Evolutionary conservation across 1,140 invertebrate species (phyloP).

Genomic region (Akabosia matsudoensis): DNA sequence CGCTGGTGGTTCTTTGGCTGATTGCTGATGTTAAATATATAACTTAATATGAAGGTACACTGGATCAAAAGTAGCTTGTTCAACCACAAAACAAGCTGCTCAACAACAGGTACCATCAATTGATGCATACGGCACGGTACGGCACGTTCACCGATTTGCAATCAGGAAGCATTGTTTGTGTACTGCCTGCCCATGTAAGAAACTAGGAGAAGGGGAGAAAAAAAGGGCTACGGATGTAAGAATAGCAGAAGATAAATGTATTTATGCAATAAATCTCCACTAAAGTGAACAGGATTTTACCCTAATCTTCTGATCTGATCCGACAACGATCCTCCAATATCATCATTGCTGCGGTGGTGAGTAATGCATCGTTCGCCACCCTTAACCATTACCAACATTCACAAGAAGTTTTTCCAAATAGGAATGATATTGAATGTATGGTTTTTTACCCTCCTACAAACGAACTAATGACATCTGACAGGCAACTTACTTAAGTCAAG

Average conservation of each 20-base stretch:
- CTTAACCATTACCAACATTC: not conserved
- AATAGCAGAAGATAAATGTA: not conserved
- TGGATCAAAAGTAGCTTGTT: not conserved
- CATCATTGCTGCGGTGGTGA: not conserved
- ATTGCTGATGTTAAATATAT: not conserved
- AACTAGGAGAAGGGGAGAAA: not conserved
- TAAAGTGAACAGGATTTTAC: not conserved
- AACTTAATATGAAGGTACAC: not conserved
- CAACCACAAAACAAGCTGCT: slow-evolving; percentile 1
- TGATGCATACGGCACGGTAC: not conserved
- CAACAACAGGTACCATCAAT: slow-evolving; percentile 17
- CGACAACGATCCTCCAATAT: not conserved
- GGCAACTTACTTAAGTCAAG: slow-evolving; percentile 19
- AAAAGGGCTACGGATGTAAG: slow-evolving; percentile 4
- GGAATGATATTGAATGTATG: not conserved
- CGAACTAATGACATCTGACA: slow-evolving; percentile 16
- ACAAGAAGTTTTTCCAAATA: not conserved
- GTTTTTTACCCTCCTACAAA: not conserved
- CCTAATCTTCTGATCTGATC: slow-evolving; percentile 1
- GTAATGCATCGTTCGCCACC: not conserved
- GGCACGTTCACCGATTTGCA: not conserved
- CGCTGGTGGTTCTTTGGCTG: too few relatives aligned
- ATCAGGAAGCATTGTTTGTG: not conserved
- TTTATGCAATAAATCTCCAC: slow-evolving; percentile 13
- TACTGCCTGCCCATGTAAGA: not conserved